A percentile compares a stretch with the other conserved stretches of the same genome.
Evolutionary conservation across 1,140 invertebrate genomes (phyloP).

Genomic region (Ridgeia piscesae): DNA sequence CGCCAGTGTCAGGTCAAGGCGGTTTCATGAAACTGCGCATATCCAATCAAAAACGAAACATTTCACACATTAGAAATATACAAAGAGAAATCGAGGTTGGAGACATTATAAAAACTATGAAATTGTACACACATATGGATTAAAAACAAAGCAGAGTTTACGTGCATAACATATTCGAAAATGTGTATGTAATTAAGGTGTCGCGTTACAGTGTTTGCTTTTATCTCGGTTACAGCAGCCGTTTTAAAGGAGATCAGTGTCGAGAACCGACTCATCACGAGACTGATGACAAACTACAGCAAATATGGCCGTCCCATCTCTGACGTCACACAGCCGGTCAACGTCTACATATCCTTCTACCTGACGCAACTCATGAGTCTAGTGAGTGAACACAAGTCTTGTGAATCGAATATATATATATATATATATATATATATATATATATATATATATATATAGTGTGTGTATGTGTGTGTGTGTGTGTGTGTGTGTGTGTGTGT

Average conservation of each 20-base stretch:
- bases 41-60: background rate
- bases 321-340: slow-evolving; percentile 26
- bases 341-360: slow-evolving; percentile 32
- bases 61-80: background rate
- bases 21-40: background rate
- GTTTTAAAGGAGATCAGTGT: slow-evolving; percentile 54
- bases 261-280: slow-evolving; percentile 25
- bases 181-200: background rate
- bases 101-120: background rate
- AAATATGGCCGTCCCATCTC: slow-evolving; percentile 45
- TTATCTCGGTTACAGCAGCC: background rate
- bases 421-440: too few relatives aligned
- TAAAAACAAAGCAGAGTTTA: background rate
- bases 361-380: slow-evolving; percentile 34
- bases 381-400: slow-evolving; percentile 26
- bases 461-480: too few relatives aligned
- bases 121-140: background rate
- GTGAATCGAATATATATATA: background rate
- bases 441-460: too few relatives aligned
- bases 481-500: too few relatives aligned
- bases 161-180: background rate
- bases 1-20: too few relatives aligned
- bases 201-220: background rate
- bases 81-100: background rate
- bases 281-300: slow-evolving; percentile 58